phyloP scores from a whole-genome alignment of 2,888 invertebrate species.

The Drosophila phalerata region DNA sequence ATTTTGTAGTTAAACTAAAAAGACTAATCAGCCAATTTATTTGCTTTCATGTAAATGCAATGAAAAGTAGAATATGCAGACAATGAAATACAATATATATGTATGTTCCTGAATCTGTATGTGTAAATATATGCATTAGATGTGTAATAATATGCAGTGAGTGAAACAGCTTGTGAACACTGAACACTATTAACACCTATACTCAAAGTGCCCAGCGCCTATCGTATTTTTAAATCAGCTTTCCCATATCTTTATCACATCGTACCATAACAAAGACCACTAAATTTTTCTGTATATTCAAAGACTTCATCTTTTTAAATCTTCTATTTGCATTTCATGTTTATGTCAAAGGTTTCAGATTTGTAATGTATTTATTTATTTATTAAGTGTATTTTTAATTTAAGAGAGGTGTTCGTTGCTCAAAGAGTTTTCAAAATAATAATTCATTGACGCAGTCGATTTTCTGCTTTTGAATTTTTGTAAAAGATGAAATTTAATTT shows the following conservation, averaged over 20 bases:
- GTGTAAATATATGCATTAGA: neutral
- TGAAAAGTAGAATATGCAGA: constrained; percentile 16
- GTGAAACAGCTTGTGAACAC: constrained; percentile 15
- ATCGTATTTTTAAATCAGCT: neutral
- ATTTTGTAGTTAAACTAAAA: constrained; percentile 82
- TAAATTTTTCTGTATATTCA: neutral
- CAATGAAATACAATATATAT: constrained; percentile 33
- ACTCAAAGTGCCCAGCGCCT: neutral
- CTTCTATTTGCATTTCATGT: no score
- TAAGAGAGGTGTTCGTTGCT: no score
- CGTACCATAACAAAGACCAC: neutral
- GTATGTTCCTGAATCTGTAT: constrained; percentile 5
- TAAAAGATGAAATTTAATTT: no score
- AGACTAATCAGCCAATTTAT: constrained; percentile 73
- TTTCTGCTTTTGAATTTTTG: no score
- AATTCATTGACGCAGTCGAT: no score
- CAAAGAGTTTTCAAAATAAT: no score
- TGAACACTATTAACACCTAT: constrained; percentile 53
- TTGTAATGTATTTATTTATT: no score
- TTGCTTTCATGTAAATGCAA: constrained; percentile 30
- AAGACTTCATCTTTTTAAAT: neutral
- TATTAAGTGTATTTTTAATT: no score
- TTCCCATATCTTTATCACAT: neutral
- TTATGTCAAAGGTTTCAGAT: no score
- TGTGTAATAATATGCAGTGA: constrained; percentile 7